Conservation (phyloP, 1,140 invertebrate genomes). For the Drosophila sulfurigaster region DNA sequence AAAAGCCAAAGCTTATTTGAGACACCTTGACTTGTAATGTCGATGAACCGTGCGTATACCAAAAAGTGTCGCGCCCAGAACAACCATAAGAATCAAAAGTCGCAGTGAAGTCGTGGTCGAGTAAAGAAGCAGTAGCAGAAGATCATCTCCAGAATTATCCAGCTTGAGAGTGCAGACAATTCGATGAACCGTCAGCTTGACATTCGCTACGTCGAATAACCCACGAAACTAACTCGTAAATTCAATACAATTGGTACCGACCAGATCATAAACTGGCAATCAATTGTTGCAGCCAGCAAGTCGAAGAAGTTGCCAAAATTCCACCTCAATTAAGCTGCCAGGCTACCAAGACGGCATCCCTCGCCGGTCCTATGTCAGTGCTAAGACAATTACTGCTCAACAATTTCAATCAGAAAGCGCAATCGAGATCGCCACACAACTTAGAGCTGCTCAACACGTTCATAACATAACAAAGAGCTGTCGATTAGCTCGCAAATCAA, state of each 20-base stretch:
- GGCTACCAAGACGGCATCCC: conserved; percentile 77
- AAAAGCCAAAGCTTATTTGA: conserved; percentile 25
- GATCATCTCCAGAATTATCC: neutral
- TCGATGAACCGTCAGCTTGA: conserved; percentile 54
- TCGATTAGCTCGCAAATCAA: conserved; percentile 23
- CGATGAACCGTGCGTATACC: conserved; percentile 75
- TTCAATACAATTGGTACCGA: neutral
- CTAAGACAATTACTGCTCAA: conserved; percentile 73
- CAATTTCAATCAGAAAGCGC: conserved; percentile 80
- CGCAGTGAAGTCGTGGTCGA: neutral
- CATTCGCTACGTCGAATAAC: conserved; percentile 57
- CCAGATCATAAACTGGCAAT: too few relatives aligned
- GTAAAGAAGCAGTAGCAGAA: conserved; percentile 14
- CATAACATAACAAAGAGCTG: conserved; percentile 78
- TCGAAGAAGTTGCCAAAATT: conserved; percentile 70
- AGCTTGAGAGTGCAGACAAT: neutral
- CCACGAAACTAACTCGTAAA: neutral
- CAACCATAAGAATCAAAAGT: conserved; percentile 25
- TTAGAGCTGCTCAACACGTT: conserved; percentile 82
- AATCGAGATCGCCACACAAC: conserved; percentile 72
- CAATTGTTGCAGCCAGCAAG: neutral
- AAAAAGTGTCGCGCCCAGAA: conserved; percentile 68
- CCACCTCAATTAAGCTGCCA: conserved; percentile 65
- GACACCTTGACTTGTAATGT: conserved; percentile 79
- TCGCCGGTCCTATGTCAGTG: conserved; percentile 81